Evolutionary conservation across 1,140 invertebrate genomes (phyloP), one percentile per base, ranked within the genome.

Genomic region (Monochamus saltuarius): DNA sequence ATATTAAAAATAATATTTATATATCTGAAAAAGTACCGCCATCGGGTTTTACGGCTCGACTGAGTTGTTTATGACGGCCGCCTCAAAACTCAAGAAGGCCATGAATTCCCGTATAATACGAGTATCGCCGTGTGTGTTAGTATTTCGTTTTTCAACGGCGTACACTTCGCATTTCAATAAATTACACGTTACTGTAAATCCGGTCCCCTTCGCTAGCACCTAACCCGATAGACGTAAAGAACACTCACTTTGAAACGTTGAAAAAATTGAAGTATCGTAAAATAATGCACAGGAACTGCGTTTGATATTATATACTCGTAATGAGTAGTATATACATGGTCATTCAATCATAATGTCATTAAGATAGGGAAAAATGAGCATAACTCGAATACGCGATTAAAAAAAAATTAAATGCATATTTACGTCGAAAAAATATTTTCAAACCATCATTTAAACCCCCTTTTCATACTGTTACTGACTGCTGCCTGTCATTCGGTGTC

Each of bases 1-100:
- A 68, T 75, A 76, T 76, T 76, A 76, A 76, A 76, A 76, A 75
- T 75, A 74, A 76, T 76, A 76, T 76, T 76, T 76, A 76, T 76
- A 74, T 74, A 73, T 73, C 70, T 71, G 69, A 71, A 75, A 72
- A 75, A 71, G 73, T 53, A 68, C 73, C 72, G 72, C 66, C 66
- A 53, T 59, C 61, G 60, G 65, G 59, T 68, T 75, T 75, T 73
- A 75, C 67, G 67, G 70, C 61, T 62, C 56, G 60, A 68, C 59
- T 70, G 70, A 72, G 67, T 72, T 72, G 70, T 72, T 72, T 72
- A 72, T 64, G 64, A 66, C 64, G 66, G 55, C 57, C 57, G 64
- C 59, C 56, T 60, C 57, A 66, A 63, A 66, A 63, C 57, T 62
- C 22, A 52, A 53, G 64, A 49, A 62, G 64, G 64, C 61, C 56